Base-by-base conservation (phyloP, 2,113 vertebrate species). In the Gasterosteus nipponicus region DNA sequence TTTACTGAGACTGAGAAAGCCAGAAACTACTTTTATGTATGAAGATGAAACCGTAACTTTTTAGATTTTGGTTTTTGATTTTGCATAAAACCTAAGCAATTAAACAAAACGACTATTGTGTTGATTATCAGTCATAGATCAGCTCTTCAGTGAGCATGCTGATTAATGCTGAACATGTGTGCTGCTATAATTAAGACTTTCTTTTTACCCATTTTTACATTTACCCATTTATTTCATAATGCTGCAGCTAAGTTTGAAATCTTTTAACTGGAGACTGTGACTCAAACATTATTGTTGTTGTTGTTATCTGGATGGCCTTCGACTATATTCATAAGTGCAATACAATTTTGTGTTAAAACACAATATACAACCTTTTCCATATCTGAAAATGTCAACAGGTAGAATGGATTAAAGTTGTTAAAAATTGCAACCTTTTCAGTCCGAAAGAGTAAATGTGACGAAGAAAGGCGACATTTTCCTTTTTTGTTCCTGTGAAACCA, bases 401-500 rank as follows among this genome's bases (percentile, higher is more conserved):
- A 14, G 39, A 75, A 15, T 33, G 7, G 41, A 41, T 26, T 14
- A 51, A 26, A 38, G 42, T 11, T 38, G 19, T 57, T 38, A 16
- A 46, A 75, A 49, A 18, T 46, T 15, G n/a, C 31, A 47, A 5
- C 39, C 26, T 26, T 26, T 5, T 53, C 7, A 39, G 58, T 49
- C 35, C 56, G 38, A 19, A 49, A 64, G 44, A 66, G 39, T 73
- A 44, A 26, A 62, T 19, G 26, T 33, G 54, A 35, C 58, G 58
- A 3, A 35, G 41, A 65, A 15, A 59, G 68, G 19, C 75, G 10
- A 18, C 54, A 2, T 68, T 63, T 69, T 56, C 63, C 66, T 54
- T 68, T 51, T 53, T 85, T 77, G 74, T 89, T 85, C 81, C 80
- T 26, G 53, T 61, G 61, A 89, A 81, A 14, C 39, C 64, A 31